Percentiles rank a stretch among this genome's conserved stretches.
These are phyloP conservation scores for Ellobius talpinus DNA, from an alignment of 2,113 vertebrate genomes.

Conservation along the genomic window DNA sequence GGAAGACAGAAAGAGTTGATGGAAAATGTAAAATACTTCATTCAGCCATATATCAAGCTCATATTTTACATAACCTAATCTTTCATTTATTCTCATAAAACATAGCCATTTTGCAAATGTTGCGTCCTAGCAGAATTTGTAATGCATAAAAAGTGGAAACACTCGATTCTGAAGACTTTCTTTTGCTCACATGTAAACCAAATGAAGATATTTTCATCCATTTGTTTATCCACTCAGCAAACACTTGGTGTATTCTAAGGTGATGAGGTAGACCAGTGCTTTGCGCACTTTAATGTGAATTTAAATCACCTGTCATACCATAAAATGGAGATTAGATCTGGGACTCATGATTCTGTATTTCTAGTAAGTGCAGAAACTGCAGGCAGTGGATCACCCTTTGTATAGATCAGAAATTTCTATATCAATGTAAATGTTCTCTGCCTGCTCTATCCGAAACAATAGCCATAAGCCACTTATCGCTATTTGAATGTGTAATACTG, in stretches of 20 bases:
- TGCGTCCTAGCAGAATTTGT: neutral
- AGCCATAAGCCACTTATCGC: neutral
- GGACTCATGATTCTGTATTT: neutral
- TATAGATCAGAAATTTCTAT: neutral
- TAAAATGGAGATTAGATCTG: neutral
- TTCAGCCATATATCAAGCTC: constrained; percentile 52
- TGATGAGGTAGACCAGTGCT: neutral
- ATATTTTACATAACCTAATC: constrained; percentile 51
- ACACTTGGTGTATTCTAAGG: neutral
- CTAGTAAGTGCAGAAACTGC: neutral
- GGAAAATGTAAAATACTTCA: constrained; percentile 51
- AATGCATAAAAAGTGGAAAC: constrained; percentile 13
- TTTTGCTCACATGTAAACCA: neutral
- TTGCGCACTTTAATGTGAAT: neutral
- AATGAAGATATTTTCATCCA: constrained; percentile 3
- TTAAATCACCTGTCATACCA: neutral
- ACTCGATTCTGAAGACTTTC: neutral
- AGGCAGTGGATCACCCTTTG: neutral
- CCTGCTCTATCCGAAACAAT: neutral
- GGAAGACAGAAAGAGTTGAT: constrained; percentile 23
- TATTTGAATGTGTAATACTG: neutral
- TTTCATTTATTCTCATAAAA: constrained; percentile 45
- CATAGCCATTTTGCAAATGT: neutral
- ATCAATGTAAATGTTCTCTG: neutral
- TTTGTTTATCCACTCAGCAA: constrained; percentile 14